Conservation (phyloP, 1,140 invertebrate genomes). For the Danaus plexippus region DNA sequence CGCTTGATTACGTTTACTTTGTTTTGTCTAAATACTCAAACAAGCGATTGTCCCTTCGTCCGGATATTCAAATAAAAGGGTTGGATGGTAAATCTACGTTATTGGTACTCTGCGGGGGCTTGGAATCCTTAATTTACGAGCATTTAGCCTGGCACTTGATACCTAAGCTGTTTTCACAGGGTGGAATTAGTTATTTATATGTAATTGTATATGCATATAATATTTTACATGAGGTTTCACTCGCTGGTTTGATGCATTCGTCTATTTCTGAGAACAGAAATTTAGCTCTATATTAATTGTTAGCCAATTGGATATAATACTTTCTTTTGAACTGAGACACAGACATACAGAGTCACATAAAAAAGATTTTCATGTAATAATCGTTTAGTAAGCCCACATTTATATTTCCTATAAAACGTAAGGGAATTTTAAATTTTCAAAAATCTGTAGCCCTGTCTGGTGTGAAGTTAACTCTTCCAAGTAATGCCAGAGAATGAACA, state of each 20-base stretch:
- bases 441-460: neutral
- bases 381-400: no score
- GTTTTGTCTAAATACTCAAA: constrained; percentile 38
- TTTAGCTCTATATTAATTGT: neutral
- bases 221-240: no score
- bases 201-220: no score
- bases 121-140: constrained; percentile 56
- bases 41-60: constrained; percentile 24
- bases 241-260: no score
- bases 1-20: constrained; percentile 36
- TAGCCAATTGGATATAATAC: no score
- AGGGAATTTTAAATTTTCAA: no score
- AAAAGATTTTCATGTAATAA: no score
- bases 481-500: constrained; percentile 51
- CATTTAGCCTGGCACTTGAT: constrained; percentile 51
- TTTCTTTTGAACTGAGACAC: no score
- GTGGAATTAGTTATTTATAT: neutral
- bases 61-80: constrained; percentile 51
- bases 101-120: constrained; percentile 37
- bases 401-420: no score
- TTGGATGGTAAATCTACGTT: constrained; percentile 43
- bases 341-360: no score
- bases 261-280: neutral
- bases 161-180: constrained; percentile 43
- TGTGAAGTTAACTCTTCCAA: constrained; percentile 28